Evolutionary conservation across 2,113 vertebrate species (phyloP).

Genomic region (Myxocyprinus asiaticus): DNA sequence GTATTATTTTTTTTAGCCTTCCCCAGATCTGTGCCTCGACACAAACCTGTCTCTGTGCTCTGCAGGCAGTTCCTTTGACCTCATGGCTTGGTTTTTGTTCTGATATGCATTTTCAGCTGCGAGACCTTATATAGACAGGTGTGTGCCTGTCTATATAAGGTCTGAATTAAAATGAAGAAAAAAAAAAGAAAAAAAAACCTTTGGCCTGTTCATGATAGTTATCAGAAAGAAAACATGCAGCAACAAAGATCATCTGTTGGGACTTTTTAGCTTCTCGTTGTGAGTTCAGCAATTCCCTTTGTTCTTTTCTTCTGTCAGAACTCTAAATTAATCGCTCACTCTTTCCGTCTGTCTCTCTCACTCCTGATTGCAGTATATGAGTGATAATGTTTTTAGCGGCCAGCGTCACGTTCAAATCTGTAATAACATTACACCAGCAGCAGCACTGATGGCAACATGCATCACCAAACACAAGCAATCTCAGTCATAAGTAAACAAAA

Average conservation of each 20-base stretch:
- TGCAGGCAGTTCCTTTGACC: no score
- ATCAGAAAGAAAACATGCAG: background rate
- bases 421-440: conserved; percentile 41
- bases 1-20: no score
- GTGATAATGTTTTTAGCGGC: conserved; percentile 36
- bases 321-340: conserved; percentile 35
- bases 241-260: conserved; percentile 20
- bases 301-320: conserved; percentile 28
- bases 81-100: no score
- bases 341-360: conserved; percentile 16
- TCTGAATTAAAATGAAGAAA: no score
- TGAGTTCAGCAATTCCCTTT: conserved; percentile 24
- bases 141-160: no score
- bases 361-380: conserved; percentile 34
- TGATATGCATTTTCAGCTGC: no score
- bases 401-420: conserved; percentile 38
- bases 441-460: conserved; percentile 39
- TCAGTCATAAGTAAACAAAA: conserved; percentile 45
- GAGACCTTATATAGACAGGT: no score
- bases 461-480: conserved; percentile 38
- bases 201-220: background rate
- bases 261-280: background rate
- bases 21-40: no score
- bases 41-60: no score
- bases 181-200: no score